These are phyloP conservation scores for Macrotus californicus DNA, from an alignment of 2,113 vertebrate genomes.

Conservation along the genomic window DNA sequence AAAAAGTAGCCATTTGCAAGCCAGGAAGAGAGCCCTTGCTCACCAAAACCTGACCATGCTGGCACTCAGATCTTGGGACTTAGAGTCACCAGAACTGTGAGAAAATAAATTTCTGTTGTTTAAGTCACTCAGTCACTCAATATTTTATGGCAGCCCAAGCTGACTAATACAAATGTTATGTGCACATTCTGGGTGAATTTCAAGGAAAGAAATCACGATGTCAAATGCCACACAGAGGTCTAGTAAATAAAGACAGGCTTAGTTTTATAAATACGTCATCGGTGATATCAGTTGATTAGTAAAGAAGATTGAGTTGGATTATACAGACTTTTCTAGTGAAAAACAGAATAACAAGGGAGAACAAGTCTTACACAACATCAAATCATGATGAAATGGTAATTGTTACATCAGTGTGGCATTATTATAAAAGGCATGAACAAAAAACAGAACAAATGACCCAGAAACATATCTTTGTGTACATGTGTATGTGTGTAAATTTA, in stretches of 20 bases:
- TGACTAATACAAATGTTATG: neutral
- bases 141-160: neutral
- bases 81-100: neutral
- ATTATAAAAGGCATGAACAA: neutral
- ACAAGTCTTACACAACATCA: neutral
- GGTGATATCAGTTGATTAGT: neutral
- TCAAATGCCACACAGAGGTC: neutral
- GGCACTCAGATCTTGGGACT: neutral
- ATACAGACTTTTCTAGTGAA: neutral
- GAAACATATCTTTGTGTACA: neutral
- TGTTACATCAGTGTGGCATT: neutral
- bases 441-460: neutral
- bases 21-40: neutral
- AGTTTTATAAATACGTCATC: neutral
- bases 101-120: neutral
- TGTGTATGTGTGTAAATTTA: neutral
- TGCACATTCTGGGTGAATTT: neutral
- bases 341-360: neutral
- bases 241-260: neutral
- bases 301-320: neutral
- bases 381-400: neutral
- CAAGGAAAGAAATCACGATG: neutral
- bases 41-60: neutral
- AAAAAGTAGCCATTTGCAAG: neutral
- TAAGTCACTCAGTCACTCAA: neutral